Evolutionary conservation across 2,113 vertebrate species (phyloP).

Genomic region (Sisor rabdophorus): DNA sequence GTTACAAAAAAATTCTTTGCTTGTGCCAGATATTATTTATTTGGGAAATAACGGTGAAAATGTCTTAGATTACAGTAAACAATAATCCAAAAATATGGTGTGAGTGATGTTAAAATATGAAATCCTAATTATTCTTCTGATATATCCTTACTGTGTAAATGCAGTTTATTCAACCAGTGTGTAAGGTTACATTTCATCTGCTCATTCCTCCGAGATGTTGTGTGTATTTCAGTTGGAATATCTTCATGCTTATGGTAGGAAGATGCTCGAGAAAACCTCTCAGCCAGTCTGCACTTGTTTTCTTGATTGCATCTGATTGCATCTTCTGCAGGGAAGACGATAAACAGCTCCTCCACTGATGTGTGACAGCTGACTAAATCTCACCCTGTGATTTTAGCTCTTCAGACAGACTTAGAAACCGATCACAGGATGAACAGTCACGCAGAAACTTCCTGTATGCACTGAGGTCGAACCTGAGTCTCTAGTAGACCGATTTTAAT

Average conservation of each 20-base stretch:
- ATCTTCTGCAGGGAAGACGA: constrained; percentile 1
- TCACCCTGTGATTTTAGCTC: not conserved
- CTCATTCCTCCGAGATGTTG: not conserved
- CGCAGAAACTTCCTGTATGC: not conserved
- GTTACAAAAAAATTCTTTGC: too few species aligned
- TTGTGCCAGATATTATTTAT: too few species aligned
- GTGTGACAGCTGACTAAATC: not conserved
- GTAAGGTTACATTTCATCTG: not conserved
- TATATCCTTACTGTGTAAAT: too few species aligned
- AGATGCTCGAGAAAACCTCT: not conserved
- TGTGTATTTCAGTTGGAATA: not conserved
- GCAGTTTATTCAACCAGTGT: too few species aligned
- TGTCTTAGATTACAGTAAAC: too few species aligned
- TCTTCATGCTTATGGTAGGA: constrained; percentile 3
- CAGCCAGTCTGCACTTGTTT: not conserved
- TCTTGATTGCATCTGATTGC: constrained; percentile 13
- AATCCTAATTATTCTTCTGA: too few species aligned
- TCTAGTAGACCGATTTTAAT: not conserved
- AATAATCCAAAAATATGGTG: too few species aligned
- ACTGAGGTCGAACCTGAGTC: not conserved
- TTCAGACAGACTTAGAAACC: not conserved
- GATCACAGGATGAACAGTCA: not conserved
- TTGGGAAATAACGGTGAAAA: too few species aligned
- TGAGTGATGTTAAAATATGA: too few species aligned
- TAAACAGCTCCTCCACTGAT: not conserved